Evolutionary conservation across 2,797 vertebrate species (phyloP).

Genomic region (Somateria mollissima): DNA sequence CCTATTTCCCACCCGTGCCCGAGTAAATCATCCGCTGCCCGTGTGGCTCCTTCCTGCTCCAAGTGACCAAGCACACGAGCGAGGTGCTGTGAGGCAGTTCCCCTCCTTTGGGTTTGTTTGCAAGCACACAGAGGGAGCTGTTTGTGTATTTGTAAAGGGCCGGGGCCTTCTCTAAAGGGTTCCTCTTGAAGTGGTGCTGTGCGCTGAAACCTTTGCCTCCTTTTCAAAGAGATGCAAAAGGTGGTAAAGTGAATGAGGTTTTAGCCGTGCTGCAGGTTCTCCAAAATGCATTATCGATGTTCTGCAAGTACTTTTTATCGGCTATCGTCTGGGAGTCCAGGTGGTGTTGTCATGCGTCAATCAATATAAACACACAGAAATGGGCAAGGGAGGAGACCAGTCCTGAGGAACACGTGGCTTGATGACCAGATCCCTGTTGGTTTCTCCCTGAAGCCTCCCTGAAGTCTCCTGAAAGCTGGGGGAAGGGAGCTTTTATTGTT

Average conservation of each 20-base stretch:
- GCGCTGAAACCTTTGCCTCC: accelerated
- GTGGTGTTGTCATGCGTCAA: accelerated
- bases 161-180: no score
- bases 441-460: neutral
- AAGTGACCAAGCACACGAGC: no score
- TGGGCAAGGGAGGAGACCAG: neutral
- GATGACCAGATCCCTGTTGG: neutral
- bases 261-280: neutral
- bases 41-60: no score
- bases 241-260: neutral
- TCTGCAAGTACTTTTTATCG: neutral
- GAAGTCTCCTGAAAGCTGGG: neutral
- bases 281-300: neutral
- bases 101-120: no score
- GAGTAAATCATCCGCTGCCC: no score
- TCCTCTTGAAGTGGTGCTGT: accelerated
- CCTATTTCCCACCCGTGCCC: no score
- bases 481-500: neutral
- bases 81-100: no score
- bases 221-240: neutral
- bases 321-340: neutral
- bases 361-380: neutral
- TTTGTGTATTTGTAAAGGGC: no score
- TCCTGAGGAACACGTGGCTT: neutral
- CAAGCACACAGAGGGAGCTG: no score